Evolutionary conservation across 2,797 vertebrate species (phyloP), one percentile per base, ranked within the genome.

Genomic region (Bradypodion pumilum): DNA sequence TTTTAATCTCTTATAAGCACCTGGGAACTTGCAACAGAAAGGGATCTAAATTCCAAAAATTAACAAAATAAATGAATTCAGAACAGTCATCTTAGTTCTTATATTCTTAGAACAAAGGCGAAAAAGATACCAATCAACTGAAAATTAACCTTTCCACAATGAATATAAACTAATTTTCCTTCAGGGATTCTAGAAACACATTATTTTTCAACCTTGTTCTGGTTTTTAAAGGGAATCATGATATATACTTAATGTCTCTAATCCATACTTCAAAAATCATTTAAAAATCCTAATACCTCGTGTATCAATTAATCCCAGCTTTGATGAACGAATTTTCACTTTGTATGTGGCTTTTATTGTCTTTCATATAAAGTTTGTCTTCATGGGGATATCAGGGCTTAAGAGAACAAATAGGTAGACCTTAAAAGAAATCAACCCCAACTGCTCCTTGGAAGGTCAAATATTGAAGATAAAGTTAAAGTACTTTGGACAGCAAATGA

Each of bases 371-470:
- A 90, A 29, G 60, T 40, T 35, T 5, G 73, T 1, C 44, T 63
- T 35, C 81, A 8, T 40, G 1, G 68, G 2, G 37, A 79, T 81
- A 60, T 82, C 78, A 52, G 80, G 66, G 70, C 86, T 88, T 16
- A 52, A 56, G 2, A n/a, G n/a, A n/a, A n/a, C n/a, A n/a, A n/a
- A n/a, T n/a, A n/a, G n/a, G n/a, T n/a, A n/a, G n/a, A n/a, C n/a
- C n/a, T n/a, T n/a, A n/a, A n/a, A n/a, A n/a, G n/a, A n/a, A n/a
- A n/a, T n/a, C n/a, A n/a, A n/a, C n/a, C n/a, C n/a, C n/a, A n/a
- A n/a, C n/a, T n/a, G n/a, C n/a, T n/a, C n/a, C n/a, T n/a, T n/a
- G n/a, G n/a, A n/a, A n/a, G n/a, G n/a, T n/a, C n/a, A n/a, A n/a
- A n/a, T n/a, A n/a, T n/a, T n/a, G n/a, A n/a, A n/a, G n/a, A n/a